Conservation (phyloP, 2,797 vertebrate species). For the Brachyrhaphis roseni region DNA sequence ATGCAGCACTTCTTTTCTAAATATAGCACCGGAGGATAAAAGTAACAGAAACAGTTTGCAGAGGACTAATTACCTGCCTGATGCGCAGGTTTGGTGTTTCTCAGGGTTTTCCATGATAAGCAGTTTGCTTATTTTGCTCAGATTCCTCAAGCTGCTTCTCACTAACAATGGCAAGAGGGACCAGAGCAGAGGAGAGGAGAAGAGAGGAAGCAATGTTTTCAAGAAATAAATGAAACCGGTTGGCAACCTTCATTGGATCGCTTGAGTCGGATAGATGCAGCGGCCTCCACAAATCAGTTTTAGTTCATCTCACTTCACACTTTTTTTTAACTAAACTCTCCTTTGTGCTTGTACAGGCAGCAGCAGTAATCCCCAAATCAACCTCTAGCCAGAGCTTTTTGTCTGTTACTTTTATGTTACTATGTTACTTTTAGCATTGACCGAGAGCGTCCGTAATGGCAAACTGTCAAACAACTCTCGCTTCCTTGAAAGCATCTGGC, state of each 20-base stretch:
- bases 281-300: slow-evolving; percentile 17
- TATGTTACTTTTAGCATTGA: slow-evolving; percentile 8
- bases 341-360: slow-evolving; percentile 4
- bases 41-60: slow-evolving; percentile 27
- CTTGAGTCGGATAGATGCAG: slow-evolving; percentile 21
- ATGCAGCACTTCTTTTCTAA: slow-evolving; percentile 7
- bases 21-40: slow-evolving; percentile 25
- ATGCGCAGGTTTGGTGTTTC: slow-evolving; percentile 38
- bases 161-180: slow-evolving; percentile 14
- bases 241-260: slow-evolving; percentile 25
- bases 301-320: slow-evolving; percentile 20
- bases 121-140: slow-evolving; percentile 29
- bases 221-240: slow-evolving; percentile 9
- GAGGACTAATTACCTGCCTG: slow-evolving; percentile 48
- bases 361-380: slow-evolving; percentile 44
- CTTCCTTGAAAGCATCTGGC: slow-evolving; percentile 16
- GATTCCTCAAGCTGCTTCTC: slow-evolving; percentile 28
- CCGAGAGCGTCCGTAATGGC: slow-evolving; percentile 28
- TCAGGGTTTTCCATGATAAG: slow-evolving; percentile 49
- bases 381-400: slow-evolving; percentile 26
- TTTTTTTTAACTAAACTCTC: neutral
- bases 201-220: slow-evolving; percentile 8
- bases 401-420: slow-evolving; percentile 22
- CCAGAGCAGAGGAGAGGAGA: slow-evolving; percentile 7
- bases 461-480: slow-evolving; percentile 32